A percentile compares a stretch with the other conserved stretches of the same genome.
phyloP scores from a whole-genome alignment of 2,888 invertebrate genomes.

The Acanthococcus lagerstroemiae region DNA sequence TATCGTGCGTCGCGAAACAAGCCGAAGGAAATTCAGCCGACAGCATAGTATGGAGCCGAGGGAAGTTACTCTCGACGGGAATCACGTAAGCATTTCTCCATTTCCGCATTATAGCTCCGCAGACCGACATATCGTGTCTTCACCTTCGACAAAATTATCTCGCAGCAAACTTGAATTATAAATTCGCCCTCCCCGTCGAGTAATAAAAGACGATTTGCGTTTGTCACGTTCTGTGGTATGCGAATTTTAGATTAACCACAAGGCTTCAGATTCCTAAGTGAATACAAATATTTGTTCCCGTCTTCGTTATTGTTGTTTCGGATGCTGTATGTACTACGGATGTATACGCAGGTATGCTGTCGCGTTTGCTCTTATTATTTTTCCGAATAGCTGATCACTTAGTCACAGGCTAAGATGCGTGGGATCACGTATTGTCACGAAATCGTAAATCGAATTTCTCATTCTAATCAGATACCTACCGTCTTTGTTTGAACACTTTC shows the following conservation, averaged over 20 bases:
- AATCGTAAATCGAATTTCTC: no score
- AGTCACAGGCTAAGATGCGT: no score
- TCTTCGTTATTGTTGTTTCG: not conserved
- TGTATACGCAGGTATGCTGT: not conserved
- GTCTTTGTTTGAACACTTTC: no score
- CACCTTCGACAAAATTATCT: conserved; percentile 15
- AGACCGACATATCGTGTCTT: not conserved
- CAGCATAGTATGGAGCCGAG: conserved; percentile 48
- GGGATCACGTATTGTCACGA: no score
- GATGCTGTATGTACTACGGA: not conserved
- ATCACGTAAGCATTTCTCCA: conserved; percentile 44
- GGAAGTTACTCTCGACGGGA: conserved; percentile 46
- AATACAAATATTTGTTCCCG: conserved; percentile 25
- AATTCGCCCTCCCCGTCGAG: no score
- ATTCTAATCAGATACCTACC: no score
- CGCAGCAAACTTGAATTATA: conserved; percentile 16
- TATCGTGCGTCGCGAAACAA: conserved; percentile 47
- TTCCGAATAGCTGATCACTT: no score
- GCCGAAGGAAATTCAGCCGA: conserved; percentile 43
- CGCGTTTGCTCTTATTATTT: not conserved
- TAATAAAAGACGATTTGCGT: conserved; percentile 1
- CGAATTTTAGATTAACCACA: conserved; percentile 1
- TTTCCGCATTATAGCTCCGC: not conserved
- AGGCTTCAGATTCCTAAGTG: conserved; percentile 14
- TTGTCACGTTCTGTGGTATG: conserved; percentile 12